Conservation (phyloP, 2,797 vertebrate genomes). For the Sebastes glaucus region DNA sequence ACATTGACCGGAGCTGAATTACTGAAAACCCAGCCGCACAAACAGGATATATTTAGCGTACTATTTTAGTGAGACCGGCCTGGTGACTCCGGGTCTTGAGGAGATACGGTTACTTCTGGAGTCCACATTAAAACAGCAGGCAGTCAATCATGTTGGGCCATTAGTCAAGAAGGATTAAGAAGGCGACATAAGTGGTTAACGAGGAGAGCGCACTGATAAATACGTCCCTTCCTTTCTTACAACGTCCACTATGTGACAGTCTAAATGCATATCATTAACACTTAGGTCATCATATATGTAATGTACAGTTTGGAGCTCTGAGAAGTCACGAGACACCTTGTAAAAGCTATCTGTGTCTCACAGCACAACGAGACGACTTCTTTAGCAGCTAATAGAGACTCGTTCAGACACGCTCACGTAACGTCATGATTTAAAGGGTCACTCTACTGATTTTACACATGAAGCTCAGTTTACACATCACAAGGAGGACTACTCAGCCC, state of each 20-base stretch:
- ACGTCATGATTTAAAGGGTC: not conserved
- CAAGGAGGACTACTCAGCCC: not conserved
- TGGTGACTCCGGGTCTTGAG: constrained; percentile 75
- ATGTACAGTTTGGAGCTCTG: not conserved
- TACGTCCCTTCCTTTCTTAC: not conserved
- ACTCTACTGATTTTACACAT: not conserved
- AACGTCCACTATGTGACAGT: not conserved
- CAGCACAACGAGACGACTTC: constrained; percentile 19
- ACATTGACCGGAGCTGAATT: constrained; percentile 11
- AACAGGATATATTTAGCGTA: constrained; percentile 84
- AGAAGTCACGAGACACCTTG: not conserved
- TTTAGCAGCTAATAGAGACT: constrained; percentile 10
- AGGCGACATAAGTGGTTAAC: constrained; percentile 43
- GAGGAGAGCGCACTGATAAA: constrained; percentile 19
- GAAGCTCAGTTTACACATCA: not conserved
- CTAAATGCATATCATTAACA: constrained; percentile 1
- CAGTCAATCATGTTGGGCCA: constrained; percentile 70
- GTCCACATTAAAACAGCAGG: constrained; percentile 75
- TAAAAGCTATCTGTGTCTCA: constrained; percentile 31
- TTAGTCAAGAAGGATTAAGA: constrained; percentile 54
- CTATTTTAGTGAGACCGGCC: constrained; percentile 68
- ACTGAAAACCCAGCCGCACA: constrained; percentile 68
- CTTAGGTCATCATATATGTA: not conserved
- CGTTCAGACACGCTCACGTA: not conserved
- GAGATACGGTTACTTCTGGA: constrained; percentile 82